These are phyloP conservation scores for Pelmatolapia mariae DNA, from an alignment of 2,113 vertebrate genomes.

Conservation along the genomic window DNA sequence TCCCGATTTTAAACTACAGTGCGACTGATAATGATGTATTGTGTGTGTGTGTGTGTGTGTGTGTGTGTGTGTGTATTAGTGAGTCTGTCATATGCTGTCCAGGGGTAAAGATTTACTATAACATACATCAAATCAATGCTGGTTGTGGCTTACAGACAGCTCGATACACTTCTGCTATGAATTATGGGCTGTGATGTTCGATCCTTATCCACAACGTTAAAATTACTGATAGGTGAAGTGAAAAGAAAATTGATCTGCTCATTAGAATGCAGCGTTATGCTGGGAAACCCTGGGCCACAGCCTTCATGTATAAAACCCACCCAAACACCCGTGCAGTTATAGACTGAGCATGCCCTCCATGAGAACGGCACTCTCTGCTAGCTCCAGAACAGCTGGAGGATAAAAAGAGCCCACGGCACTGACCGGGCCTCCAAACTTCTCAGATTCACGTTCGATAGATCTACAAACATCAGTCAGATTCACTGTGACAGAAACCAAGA, in stretches of 20 bases:
- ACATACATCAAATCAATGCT: neutral
- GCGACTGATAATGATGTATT: neutral
- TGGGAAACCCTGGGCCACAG: neutral
- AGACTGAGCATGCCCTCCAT: neutral
- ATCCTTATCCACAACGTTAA: neutral
- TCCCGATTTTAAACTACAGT: neutral
- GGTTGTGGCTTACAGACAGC: neutral
- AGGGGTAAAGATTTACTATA: neutral
- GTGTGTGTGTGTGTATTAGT: neutral
- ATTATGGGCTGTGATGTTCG: neutral
- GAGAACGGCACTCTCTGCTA: neutral
- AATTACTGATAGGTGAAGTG: neutral
- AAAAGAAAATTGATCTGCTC: neutral
- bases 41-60: neutral
- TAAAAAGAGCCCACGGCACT: neutral
- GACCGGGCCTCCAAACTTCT: neutral
- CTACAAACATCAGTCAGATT: neutral
- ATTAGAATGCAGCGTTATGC: fast-evolving
- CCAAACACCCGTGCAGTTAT: neutral
- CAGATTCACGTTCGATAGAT: neutral
- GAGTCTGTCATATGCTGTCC: neutral
- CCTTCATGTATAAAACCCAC: neutral
- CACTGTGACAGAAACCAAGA: fast-evolving
- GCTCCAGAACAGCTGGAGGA: neutral
- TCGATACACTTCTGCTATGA: neutral